Percentiles rank a stretch among this genome's conserved stretches.
phyloP scores from a whole-genome alignment of 2,113 vertebrate species.

The Ovibos moschatus region DNA sequence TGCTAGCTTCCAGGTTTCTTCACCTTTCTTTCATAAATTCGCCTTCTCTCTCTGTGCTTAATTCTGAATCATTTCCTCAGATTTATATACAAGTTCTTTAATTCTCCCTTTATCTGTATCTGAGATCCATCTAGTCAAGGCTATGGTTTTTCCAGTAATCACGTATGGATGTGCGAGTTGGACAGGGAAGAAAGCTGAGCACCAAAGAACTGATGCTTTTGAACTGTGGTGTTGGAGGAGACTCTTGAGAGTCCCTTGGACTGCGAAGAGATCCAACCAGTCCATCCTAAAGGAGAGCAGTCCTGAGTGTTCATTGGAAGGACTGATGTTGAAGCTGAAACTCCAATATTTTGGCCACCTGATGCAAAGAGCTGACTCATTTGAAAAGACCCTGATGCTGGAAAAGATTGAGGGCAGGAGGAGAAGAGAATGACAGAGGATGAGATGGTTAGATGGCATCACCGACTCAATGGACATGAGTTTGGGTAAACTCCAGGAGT shows the following conservation, averaged over 20 bases:
- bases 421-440: neutral
- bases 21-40: neutral
- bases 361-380: neutral
- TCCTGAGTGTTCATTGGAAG: neutral
- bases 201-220: neutral
- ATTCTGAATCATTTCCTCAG: constrained; percentile 22
- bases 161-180: neutral
- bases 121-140: neutral
- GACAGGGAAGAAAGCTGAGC: neutral
- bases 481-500: neutral
- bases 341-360: neutral
- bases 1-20: neutral
- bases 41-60: neutral
- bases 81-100: neutral
- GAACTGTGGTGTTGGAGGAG: neutral
- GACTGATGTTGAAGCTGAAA: neutral
- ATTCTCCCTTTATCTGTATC: neutral
- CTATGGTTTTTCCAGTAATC: neutral
- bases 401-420: neutral
- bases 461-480: neutral
- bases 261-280: neutral
- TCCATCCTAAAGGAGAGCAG: neutral
- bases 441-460: neutral
- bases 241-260: neutral
- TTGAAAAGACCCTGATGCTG: neutral